phyloP scores from a whole-genome alignment of 2,797 vertebrate species.

The Gadopsis marmoratus region DNA sequence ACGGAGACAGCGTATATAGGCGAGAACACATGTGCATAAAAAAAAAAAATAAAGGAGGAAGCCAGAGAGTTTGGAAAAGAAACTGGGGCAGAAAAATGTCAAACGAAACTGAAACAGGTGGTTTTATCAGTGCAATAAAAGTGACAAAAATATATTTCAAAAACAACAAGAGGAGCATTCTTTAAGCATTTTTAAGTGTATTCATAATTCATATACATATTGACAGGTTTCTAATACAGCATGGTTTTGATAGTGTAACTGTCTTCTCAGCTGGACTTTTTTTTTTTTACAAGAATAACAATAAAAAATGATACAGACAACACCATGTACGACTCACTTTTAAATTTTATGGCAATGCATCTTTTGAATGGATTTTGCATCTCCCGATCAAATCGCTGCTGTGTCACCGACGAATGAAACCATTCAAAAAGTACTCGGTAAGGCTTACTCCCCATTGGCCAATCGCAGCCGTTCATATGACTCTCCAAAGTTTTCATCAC shows the following conservation, averaged over 20 bases:
- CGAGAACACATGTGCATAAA: background rate
- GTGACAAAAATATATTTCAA: conserved; percentile 26
- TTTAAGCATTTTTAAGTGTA: conserved; percentile 85
- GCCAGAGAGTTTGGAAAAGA: conserved; percentile 1
- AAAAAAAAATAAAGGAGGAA: background rate
- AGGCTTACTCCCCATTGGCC: conserved; percentile 49
- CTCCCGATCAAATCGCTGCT: conserved; percentile 64
- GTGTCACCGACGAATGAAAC: conserved; percentile 51
- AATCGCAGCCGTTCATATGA: conserved; percentile 45
- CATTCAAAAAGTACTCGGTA: conserved; percentile 71
- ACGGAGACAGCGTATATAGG: background rate
- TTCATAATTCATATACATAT: conserved; percentile 90
- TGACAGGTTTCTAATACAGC: conserved; percentile 88
- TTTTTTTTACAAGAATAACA: conserved; percentile 85
- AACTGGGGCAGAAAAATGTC: background rate
- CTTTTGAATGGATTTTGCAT: conserved; percentile 77
- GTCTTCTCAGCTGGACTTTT: conserved; percentile 73
- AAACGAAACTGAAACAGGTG: background rate
- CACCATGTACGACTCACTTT: conserved; percentile 83
- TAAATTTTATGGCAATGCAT: conserved; percentile 82
- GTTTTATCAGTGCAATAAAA: conserved; percentile 13
- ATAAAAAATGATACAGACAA: conserved; percentile 87
- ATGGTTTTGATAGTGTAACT: conserved; percentile 85
- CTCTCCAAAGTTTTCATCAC: conserved; percentile 26
- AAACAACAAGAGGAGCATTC: conserved; percentile 63